Base-by-base conservation (phyloP, 2,888 invertebrate genomes). In the Pristionchus fissidentatus region DNA sequence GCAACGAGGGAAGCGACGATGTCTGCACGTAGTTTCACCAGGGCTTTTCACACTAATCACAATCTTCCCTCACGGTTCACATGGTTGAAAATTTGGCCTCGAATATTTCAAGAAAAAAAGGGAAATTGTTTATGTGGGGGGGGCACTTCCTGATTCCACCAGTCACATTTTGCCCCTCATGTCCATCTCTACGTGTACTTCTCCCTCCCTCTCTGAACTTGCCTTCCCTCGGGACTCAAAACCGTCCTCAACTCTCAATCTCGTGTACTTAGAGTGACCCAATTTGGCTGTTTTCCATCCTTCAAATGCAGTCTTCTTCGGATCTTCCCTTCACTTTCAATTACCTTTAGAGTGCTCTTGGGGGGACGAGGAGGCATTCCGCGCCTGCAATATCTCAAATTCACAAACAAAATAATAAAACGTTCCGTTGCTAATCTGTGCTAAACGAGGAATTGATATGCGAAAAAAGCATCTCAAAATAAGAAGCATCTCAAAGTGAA, bases 271-370 rank as follows among this genome's bases (percentile, higher is more conserved):
- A 70, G 70, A 70, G 70, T 70, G 70, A 41, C 70, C 70, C 70
- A 70, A 70, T 70, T 41, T 15, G n/a, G n/a, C 66, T 70, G 70
- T 70, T 70, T 70, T 70, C 13, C 35, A 15, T 26, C 57, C 26
- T 26, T 57, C 26, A 10, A 66, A 38, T 15, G 29, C 19, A 7
- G 62, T 62, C 62, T 62, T 49, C 10, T 13, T 49, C 10, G 43
- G 41, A 66, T 66, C 10, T 13, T 49, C 57, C 57, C 2, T 10
- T 2, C n/a, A 1, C 26, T 10, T 26, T 57, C 57, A 26, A 3
- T 35, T 29, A 81, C 80, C 80, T 81, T 81, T 60, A 81, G 80
- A 55, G 62, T 81, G 7, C 46, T 55, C 80, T 81, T 81, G 22
- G 38, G 32, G 1, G 62, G 80, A 46, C 80, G 46, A 3, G 80